phyloP scores from a whole-genome alignment of 2,888 invertebrate species.

The Aporophyla lueneburgensis region DNA sequence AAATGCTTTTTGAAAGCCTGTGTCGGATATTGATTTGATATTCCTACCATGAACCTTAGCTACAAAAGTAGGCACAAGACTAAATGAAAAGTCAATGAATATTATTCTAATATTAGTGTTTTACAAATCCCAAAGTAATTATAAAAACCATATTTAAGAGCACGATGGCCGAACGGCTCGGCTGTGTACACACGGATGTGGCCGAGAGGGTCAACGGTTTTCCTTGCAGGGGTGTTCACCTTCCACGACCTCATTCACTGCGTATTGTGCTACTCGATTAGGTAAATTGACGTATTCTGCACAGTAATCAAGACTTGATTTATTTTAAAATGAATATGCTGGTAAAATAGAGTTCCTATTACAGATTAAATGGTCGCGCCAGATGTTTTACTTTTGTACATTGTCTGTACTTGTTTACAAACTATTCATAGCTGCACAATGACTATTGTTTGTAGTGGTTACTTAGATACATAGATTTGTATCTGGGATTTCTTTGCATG shows the following conservation, averaged over 20 bases:
- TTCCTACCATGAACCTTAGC: not conserved
- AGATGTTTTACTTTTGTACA: constrained; percentile 57
- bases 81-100: constrained; percentile 5
- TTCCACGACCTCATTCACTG: constrained; percentile 81
- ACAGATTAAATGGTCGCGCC: constrained; percentile 24
- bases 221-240: constrained; percentile 90
- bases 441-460: constrained; percentile 51
- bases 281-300: constrained; percentile 63
- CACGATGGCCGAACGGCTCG: constrained; percentile 49
- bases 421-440: constrained; percentile 57
- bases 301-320: constrained; percentile 45
- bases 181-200: constrained; percentile 79
- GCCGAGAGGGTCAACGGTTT: constrained; percentile 86
- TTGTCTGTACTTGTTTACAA: constrained; percentile 58
- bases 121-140: constrained; percentile 38
- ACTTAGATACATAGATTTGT: constrained; percentile 34
- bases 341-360: constrained; percentile 31
- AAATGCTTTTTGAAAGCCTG: constrained; percentile 32
- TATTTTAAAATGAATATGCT: constrained; percentile 30
- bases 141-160: constrained; percentile 49
- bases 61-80: not conserved
- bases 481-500: constrained; percentile 25
- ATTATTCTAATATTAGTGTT: constrained; percentile 18
- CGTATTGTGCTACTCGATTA: constrained; percentile 73
- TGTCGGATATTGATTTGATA: constrained; percentile 41